Conservation (phyloP, 1,140 invertebrate genomes). For the Leptestheria dahalacensis region DNA sequence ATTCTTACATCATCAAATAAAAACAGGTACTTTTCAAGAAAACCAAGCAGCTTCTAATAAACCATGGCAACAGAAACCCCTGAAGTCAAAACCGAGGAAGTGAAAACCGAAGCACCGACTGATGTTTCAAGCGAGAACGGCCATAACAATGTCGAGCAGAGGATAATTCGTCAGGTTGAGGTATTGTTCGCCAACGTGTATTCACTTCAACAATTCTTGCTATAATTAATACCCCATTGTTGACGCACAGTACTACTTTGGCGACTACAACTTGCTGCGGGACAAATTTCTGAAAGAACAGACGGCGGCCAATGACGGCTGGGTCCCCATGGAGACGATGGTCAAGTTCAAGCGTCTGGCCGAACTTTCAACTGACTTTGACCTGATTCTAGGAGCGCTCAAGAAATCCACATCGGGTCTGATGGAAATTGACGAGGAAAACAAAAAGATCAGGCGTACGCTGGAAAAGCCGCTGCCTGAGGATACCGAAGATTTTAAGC, state of each 20-base stretch:
- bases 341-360: slow-evolving; percentile 78
- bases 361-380: slow-evolving; percentile 45
- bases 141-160: slow-evolving; percentile 17
- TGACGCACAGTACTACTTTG: slow-evolving; percentile 62
- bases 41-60: too few relatives aligned
- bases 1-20: too few relatives aligned
- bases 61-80: background rate
- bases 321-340: slow-evolving; percentile 70
- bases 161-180: slow-evolving; percentile 26
- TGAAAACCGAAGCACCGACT: background rate
- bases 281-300: slow-evolving; percentile 82
- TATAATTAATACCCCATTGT: too few relatives aligned
- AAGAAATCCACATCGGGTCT: slow-evolving; percentile 55
- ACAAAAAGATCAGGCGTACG: slow-evolving; percentile 61
- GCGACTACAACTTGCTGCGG: slow-evolving; percentile 71
- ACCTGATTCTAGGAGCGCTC: slow-evolving; percentile 56
- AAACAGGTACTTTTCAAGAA: too few relatives aligned
- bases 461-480: slow-evolving; percentile 64
- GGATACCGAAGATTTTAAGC: slow-evolving; percentile 61
- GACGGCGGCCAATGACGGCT: slow-evolving; percentile 70
- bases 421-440: slow-evolving; percentile 64
- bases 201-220: slow-evolving; percentile 4
- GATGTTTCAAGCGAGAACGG: background rate
- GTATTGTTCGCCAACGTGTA: slow-evolving; percentile 15
- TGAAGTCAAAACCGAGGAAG: slow-evolving; percentile 2